A percentile compares a stretch with the other conserved stretches of the same genome.
Evolutionary conservation across 2,888 invertebrate species (phyloP).

Genomic region (Athalia cordata): DNA sequence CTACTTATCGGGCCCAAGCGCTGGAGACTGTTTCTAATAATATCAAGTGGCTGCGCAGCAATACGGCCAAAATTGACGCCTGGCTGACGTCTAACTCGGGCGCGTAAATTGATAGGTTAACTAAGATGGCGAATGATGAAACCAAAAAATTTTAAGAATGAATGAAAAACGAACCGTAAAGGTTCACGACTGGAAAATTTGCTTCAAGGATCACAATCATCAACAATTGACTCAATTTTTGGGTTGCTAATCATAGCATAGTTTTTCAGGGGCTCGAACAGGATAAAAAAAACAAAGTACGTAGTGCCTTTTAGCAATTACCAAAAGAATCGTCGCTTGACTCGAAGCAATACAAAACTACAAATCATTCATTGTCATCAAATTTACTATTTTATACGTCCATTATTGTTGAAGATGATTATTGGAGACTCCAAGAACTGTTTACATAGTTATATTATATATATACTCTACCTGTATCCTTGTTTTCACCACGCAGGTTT

Average conservation of each 20-base stretch:
- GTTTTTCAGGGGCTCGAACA: neutral
- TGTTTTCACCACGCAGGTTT: neutral
- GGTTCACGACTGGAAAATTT: too few species aligned
- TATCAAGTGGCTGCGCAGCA: conserved; percentile 84
- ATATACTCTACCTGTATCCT: neutral
- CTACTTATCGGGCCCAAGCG: conserved; percentile 82
- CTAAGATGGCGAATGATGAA: neutral
- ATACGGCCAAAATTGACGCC: conserved; percentile 76
- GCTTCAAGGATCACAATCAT: too few species aligned
- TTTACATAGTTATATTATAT: neutral
- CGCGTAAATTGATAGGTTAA: neutral
- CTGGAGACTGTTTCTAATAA: conserved; percentile 86
- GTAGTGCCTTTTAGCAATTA: neutral
- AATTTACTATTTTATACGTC: neutral
- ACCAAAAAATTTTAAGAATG: neutral
- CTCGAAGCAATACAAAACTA: neutral
- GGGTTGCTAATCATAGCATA: neutral
- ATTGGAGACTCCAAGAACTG: conserved; percentile 4
- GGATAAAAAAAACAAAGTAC: neutral
- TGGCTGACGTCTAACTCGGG: conserved; percentile 76
- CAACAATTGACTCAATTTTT: neutral
- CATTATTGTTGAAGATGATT: neutral
- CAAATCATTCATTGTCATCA: neutral
- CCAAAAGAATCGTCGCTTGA: neutral
- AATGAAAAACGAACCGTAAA: neutral